Evolutionary conservation across 2,797 vertebrate genomes (phyloP).

Genomic region (Geotrypetes seraphini): DNA sequence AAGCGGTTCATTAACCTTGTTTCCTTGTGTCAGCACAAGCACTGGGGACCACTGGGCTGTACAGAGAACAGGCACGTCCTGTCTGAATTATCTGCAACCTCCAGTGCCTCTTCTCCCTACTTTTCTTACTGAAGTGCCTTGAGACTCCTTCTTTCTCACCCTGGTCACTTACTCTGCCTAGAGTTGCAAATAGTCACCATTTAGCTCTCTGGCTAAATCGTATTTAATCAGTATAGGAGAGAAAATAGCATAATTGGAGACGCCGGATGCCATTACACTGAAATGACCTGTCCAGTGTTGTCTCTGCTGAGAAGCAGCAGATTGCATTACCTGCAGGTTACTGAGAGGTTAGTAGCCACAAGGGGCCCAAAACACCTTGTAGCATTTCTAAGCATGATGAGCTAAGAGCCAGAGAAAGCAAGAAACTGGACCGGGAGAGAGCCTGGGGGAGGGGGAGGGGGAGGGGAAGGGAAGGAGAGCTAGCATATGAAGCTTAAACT

Average conservation of each 20-base stretch:
- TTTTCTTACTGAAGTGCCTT: conserved; percentile 26
- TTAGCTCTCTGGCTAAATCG: conserved; percentile 47
- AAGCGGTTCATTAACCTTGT: too few relatives aligned
- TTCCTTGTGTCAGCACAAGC: too few relatives aligned
- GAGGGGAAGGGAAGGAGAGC: too few relatives aligned
- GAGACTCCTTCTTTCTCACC: conserved; percentile 10
- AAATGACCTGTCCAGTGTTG: conserved; percentile 54
- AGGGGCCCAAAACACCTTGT: conserved; percentile 23
- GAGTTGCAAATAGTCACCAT: conserved; percentile 42
- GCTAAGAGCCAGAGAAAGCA: not conserved
- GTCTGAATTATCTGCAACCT: too few relatives aligned
- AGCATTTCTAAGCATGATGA: conserved; percentile 19
- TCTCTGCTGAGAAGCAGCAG: conserved; percentile 33
- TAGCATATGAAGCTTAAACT: conserved; percentile 20
- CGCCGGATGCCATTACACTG: conserved; percentile 81
- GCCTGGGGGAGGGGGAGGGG: too few relatives aligned
- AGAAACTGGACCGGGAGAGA: not conserved
- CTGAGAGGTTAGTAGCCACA: conserved; percentile 33
- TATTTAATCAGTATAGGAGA: conserved; percentile 79
- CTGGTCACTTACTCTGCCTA: conserved; percentile 51
- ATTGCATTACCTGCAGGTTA: conserved; percentile 39
- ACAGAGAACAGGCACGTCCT: too few relatives aligned
- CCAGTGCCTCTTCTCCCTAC: conserved; percentile 21
- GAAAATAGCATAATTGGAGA: conserved; percentile 89
- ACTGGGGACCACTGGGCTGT: too few relatives aligned